These are phyloP conservation scores for Dromas ardeola DNA, from an alignment of 2,113 vertebrate genomes.

Conservation along the genomic window DNA sequence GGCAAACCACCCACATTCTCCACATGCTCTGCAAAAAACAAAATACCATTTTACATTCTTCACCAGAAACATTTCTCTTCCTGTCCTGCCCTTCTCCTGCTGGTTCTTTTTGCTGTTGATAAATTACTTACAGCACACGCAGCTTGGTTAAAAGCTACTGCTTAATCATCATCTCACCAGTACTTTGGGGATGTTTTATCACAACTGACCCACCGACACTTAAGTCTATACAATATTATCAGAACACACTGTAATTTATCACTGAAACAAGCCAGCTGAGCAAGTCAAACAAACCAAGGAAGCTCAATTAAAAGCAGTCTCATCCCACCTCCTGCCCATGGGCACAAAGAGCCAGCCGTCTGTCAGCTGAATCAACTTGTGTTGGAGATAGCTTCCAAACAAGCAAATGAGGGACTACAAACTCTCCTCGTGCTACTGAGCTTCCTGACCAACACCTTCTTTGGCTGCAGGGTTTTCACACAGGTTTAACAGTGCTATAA, in stretches of 20 bases:
- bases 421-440: background rate
- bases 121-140: background rate
- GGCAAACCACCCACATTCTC: slow-evolving; percentile 11
- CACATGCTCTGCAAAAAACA: slow-evolving; percentile 2
- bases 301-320: background rate
- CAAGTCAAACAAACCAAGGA: background rate
- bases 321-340: background rate
- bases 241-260: background rate
- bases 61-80: background rate
- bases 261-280: background rate
- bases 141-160: background rate
- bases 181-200: background rate
- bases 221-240: background rate
- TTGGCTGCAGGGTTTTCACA: background rate
- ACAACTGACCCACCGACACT: background rate
- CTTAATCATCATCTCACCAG: background rate
- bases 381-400: background rate
- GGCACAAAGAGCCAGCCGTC: background rate
- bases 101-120: background rate
- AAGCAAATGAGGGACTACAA: background rate
- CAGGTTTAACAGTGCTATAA: background rate
- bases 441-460: background rate
- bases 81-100: background rate
- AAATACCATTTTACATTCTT: background rate
- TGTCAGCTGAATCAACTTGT: background rate